Percentiles rank a stretch among this genome's conserved stretches.
These are phyloP conservation scores for Tiliacea citrago DNA, from an alignment of 2,888 invertebrate species.

Conservation along the genomic window DNA sequence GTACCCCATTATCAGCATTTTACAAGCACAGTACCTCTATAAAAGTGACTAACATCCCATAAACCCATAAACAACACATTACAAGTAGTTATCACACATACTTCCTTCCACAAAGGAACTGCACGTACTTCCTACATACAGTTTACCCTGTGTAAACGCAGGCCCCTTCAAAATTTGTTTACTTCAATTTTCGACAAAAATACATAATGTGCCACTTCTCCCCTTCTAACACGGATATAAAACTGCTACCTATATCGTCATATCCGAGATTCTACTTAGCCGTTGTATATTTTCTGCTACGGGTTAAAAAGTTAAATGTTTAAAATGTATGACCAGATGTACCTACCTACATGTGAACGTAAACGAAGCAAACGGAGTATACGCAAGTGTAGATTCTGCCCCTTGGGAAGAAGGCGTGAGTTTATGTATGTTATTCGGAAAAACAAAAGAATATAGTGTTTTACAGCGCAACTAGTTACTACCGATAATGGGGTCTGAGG, in stretches of 20 bases:
- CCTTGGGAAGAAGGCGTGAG: neutral
- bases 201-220: conserved; percentile 23
- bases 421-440: neutral
- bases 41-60: conserved; percentile 10
- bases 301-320: too few relatives aligned
- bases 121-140: conserved; percentile 6
- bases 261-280: conserved; percentile 29
- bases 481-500: neutral
- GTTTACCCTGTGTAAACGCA: conserved; percentile 26
- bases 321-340: conserved; percentile 6
- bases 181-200: conserved; percentile 48
- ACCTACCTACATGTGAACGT: neutral
- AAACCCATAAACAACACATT: conserved; percentile 26
- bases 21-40: conserved; percentile 1
- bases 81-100: neutral
- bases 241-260: conserved; percentile 10
- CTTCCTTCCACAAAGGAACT: conserved; percentile 17
- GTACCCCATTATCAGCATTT: neutral
- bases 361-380: neutral
- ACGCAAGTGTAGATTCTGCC: neutral
- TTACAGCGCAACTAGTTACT: neutral
- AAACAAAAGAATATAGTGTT: neutral
- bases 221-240: conserved; percentile 26
- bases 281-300: conserved; percentile 13
- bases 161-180: conserved; percentile 45